These are phyloP conservation scores for Pygmarrhopalites habei DNA, from an alignment of 1,140 invertebrate species.

Conservation along the genomic window DNA sequence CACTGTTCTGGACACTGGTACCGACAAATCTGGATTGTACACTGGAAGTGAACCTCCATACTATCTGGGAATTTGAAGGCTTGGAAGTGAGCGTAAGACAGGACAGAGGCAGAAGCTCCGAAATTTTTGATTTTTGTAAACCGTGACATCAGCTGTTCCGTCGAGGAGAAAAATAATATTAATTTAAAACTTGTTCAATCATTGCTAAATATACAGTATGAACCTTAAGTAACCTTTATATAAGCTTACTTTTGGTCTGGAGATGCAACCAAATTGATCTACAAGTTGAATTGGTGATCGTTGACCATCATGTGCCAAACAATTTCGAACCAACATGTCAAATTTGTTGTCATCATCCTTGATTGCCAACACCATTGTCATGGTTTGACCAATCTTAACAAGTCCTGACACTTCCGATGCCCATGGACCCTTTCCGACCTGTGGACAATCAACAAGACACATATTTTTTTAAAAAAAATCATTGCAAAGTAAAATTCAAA, in stretches of 20 bases:
- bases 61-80: slow-evolving; percentile 91
- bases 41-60: slow-evolving; percentile 94
- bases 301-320: slow-evolving; percentile 89
- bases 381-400: slow-evolving; percentile 91
- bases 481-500: too few relatives aligned
- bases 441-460: slow-evolving; percentile 8
- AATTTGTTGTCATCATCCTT: slow-evolving; percentile 94
- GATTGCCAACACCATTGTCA: slow-evolving; percentile 94
- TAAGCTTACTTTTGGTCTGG: slow-evolving; percentile 82
- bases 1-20: slow-evolving; percentile 81
- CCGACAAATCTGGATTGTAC: slow-evolving; percentile 88
- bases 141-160: slow-evolving; percentile 76
- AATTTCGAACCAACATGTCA: slow-evolving; percentile 90
- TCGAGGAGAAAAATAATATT: too few relatives aligned
- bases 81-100: slow-evolving; percentile 51
- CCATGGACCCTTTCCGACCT: slow-evolving; percentile 89
- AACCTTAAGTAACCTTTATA: slow-evolving; percentile 47
- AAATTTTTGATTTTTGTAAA: slow-evolving; percentile 95
- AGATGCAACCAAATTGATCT: slow-evolving; percentile 85
- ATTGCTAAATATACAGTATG: background rate
- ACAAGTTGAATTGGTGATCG: slow-evolving; percentile 89
- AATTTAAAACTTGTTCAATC: background rate
- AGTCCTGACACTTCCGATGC: slow-evolving; percentile 87
- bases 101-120: slow-evolving; percentile 71
- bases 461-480: too few relatives aligned